phyloP scores from a whole-genome alignment of 2,888 invertebrate genomes.

The Cinara cedri region DNA sequence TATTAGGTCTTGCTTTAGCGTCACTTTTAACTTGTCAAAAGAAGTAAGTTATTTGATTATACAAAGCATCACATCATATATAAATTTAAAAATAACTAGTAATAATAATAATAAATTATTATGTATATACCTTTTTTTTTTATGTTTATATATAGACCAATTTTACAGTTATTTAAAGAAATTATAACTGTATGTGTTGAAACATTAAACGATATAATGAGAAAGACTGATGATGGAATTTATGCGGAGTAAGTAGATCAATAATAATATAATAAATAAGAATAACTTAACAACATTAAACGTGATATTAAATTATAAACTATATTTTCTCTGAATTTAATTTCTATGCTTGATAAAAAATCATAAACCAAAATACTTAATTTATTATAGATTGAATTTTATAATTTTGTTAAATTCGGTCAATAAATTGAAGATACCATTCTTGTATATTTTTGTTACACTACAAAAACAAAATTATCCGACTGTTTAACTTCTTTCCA shows the following conservation, averaged over 20 bases:
- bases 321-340: no score
- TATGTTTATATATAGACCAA: conserved; percentile 71
- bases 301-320: background rate
- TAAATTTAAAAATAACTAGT: background rate
- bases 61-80: conserved; percentile 44
- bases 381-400: no score
- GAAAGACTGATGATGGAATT: conserved; percentile 71
- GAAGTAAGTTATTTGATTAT: conserved; percentile 59
- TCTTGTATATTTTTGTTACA: no score
- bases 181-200: conserved; percentile 78
- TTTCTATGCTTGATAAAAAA: no score
- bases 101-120: conserved; percentile 35
- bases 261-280: background rate
- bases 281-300: background rate
- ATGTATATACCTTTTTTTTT: no score
- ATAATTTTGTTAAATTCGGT: no score
- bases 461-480: no score
- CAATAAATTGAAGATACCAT: no score
- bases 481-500: no score
- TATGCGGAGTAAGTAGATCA: conserved; percentile 69
- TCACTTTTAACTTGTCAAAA: conserved; percentile 63
- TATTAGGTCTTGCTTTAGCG: conserved; percentile 71
- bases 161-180: conserved; percentile 75
- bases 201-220: conserved; percentile 80
- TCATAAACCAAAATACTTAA: no score